Evolutionary conservation across 2,797 vertebrate genomes (phyloP).

Genomic region (Myiotriccus ornatus): DNA sequence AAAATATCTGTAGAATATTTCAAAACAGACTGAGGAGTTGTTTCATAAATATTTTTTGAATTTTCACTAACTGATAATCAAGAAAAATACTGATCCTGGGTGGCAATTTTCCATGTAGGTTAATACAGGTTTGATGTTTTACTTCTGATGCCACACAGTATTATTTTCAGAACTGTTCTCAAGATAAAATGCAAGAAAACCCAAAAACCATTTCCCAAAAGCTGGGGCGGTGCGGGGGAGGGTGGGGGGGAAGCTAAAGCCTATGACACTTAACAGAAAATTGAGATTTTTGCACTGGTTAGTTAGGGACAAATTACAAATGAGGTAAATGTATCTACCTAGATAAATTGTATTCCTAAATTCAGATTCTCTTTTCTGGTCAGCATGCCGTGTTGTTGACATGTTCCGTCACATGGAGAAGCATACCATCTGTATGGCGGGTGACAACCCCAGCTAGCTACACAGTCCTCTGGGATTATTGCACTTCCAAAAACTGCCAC

Average conservation of each 20-base stretch:
- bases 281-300: neutral
- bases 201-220: neutral
- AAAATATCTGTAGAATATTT: neutral
- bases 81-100: neutral
- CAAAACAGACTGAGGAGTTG: neutral
- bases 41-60: neutral
- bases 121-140: neutral
- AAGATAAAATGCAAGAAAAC: neutral
- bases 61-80: neutral
- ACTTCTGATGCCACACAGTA: neutral
- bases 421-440: accelerated
- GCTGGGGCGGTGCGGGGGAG: too few relatives aligned
- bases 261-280: neutral
- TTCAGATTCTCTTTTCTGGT: neutral
- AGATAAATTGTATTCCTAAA: neutral
- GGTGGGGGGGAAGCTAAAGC: too few relatives aligned
- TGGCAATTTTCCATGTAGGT: neutral
- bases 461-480: neutral
- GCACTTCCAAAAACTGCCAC: neutral
- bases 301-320: neutral
- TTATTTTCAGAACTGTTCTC: neutral
- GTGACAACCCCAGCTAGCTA: neutral
- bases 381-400: neutral
- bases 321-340: neutral
- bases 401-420: neutral